Percentiles rank a stretch among this genome's conserved stretches.
Evolutionary conservation across 1,140 invertebrate genomes (phyloP).

Genomic region (Tribolium madens): DNA sequence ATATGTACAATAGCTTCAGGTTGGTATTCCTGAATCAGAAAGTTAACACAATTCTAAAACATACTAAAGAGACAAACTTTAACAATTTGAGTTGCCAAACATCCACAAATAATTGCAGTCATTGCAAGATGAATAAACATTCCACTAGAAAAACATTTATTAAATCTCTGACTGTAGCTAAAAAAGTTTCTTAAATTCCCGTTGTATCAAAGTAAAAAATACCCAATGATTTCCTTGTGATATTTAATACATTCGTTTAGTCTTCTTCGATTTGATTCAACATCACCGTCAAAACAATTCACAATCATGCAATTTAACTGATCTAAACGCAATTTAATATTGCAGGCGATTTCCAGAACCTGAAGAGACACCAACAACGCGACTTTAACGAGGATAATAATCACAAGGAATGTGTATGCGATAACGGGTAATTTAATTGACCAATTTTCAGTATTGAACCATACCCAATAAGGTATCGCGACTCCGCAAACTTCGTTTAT

Average conservation of each 20-base stretch:
- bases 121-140: conserved; percentile 8
- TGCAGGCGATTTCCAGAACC: conserved; percentile 1
- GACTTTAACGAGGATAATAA: background rate
- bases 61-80: background rate
- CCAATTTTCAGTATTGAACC: background rate
- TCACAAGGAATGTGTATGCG: background rate
- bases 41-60: background rate
- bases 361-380: background rate
- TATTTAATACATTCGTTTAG: background rate
- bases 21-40: background rate
- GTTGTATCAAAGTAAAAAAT: background rate
- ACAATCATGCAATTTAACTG: background rate
- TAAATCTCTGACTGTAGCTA: conserved; percentile 3
- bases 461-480: background rate
- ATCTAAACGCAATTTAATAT: conserved; percentile 10
- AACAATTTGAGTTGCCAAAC: conserved; percentile 29
- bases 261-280: background rate
- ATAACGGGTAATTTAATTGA: background rate
- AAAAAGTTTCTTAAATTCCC: background rate
- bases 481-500: background rate
- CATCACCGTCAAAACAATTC: conserved; percentile 6
- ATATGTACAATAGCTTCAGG: conserved; percentile 9
- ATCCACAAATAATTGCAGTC: conserved; percentile 23
- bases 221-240: background rate
- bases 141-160: background rate